Evolutionary conservation across 2,113 vertebrate genomes (phyloP).

Genomic region (Alces alces): DNA sequence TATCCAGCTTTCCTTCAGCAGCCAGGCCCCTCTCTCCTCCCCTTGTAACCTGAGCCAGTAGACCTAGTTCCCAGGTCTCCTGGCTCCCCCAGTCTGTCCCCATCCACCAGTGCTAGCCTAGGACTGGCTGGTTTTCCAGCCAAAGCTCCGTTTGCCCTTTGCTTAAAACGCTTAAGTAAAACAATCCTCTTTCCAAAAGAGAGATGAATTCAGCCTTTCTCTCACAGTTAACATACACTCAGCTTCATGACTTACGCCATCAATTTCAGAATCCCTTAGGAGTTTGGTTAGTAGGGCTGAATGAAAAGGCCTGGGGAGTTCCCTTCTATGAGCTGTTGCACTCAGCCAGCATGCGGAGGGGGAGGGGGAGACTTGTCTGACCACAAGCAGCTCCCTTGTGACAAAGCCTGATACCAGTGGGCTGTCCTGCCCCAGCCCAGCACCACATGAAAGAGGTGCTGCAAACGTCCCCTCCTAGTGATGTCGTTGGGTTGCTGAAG

Average conservation of each 20-base stretch:
- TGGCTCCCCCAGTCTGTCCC: not conserved
- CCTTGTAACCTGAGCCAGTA: not conserved
- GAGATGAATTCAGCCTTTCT: not conserved
- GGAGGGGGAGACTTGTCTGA: not conserved
- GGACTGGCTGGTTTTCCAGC: not conserved
- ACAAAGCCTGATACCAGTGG: not conserved
- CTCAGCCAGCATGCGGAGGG: not conserved
- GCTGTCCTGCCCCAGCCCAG: no score
- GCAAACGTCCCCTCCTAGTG: not conserved
- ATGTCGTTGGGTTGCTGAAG: no score
- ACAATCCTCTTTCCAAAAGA: not conserved
- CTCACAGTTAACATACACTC: not conserved
- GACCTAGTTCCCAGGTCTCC: not conserved
- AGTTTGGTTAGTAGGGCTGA: not conserved
- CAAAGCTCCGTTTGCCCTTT: not conserved
- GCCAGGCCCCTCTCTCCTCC: rapidly evolving
- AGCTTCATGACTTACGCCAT: not conserved
- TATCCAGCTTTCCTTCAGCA: not conserved
- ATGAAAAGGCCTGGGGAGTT: not conserved
- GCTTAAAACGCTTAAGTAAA: not conserved
- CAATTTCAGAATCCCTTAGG: not conserved
- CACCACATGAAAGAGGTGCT: no score
- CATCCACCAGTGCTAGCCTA: not conserved
- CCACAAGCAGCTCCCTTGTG: rapidly evolving
- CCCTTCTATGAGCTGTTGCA: not conserved